Conservation (phyloP, 2,888 invertebrate species). For the Apotomis betuletana region DNA sequence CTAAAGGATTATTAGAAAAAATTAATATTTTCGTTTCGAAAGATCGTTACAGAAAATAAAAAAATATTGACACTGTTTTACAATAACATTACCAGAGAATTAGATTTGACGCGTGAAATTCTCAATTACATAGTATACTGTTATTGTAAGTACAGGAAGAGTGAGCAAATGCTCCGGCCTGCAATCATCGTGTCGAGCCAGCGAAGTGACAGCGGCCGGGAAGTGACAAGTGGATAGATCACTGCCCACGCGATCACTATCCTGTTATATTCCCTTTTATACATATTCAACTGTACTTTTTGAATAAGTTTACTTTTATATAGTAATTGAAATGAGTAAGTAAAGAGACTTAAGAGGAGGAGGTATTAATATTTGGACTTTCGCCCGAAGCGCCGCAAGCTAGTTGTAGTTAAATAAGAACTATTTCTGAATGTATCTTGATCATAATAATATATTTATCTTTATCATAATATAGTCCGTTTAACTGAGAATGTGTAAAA, state of each 20-base stretch:
- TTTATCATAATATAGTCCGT: no score
- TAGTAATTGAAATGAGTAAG: neutral
- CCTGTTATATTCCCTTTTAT: constrained; percentile 53
- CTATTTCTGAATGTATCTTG: no score
- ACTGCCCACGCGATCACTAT: constrained; percentile 55
- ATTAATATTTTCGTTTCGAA: no score
- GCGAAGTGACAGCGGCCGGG: constrained; percentile 60
- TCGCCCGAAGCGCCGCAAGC: no score
- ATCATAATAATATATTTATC: no score
- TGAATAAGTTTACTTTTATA: neutral
- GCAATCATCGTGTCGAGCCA: constrained; percentile 56
- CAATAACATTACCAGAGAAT: neutral
- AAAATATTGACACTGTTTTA: neutral
- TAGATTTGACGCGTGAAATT: neutral
- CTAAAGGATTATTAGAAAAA: no score
- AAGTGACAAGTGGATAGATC: constrained; percentile 67
- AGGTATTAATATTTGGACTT: no score
- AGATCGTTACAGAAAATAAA: neutral
- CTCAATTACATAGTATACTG: neutral
- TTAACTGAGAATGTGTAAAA: no score
- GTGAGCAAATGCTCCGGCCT: constrained; percentile 42
- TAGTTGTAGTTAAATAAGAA: no score
- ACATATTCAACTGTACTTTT: neutral
- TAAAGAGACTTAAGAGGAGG: no score
- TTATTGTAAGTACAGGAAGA: neutral